phyloP scores from a whole-genome alignment of 2,113 vertebrate genomes.

The Grus americana region DNA sequence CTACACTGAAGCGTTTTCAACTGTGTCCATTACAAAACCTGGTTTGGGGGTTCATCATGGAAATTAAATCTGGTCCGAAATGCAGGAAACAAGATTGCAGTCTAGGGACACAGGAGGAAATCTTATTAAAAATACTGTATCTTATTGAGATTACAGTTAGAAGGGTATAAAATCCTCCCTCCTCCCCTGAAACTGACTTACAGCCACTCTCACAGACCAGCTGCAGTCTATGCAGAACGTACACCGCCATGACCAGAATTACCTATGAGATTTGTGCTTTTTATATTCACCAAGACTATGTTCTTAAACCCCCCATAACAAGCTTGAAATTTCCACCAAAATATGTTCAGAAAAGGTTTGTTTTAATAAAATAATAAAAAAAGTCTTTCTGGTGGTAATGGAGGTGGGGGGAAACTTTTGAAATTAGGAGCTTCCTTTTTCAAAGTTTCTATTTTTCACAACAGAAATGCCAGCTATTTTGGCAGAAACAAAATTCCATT shows the following conservation, averaged over 20 bases:
- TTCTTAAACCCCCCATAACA: background rate
- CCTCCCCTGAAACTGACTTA: background rate
- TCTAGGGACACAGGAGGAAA: conserved; percentile 10
- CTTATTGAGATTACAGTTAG: background rate
- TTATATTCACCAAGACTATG: background rate
- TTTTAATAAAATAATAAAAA: background rate
- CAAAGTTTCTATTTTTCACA: rapidly evolving
- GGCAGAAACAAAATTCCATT: background rate
- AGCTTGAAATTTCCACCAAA: background rate
- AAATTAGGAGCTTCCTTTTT: background rate
- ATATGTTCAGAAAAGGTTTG: background rate
- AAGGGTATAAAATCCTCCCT: background rate
- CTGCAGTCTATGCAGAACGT: background rate
- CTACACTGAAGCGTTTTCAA: background rate
- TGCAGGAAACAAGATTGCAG: background rate
- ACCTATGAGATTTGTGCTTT: background rate
- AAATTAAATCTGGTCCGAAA: conserved; percentile 45
- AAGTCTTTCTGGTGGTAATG: background rate
- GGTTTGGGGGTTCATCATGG: background rate
- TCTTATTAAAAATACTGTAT: conserved; percentile 17
- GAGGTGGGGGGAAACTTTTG: background rate
- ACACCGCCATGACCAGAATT: background rate
- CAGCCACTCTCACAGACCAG: background rate
- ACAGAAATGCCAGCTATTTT: background rate
- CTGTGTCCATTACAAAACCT: background rate